These are phyloP conservation scores for Habrosyne pyritoides DNA, from an alignment of 2,888 invertebrate species.

Conservation along the genomic window DNA sequence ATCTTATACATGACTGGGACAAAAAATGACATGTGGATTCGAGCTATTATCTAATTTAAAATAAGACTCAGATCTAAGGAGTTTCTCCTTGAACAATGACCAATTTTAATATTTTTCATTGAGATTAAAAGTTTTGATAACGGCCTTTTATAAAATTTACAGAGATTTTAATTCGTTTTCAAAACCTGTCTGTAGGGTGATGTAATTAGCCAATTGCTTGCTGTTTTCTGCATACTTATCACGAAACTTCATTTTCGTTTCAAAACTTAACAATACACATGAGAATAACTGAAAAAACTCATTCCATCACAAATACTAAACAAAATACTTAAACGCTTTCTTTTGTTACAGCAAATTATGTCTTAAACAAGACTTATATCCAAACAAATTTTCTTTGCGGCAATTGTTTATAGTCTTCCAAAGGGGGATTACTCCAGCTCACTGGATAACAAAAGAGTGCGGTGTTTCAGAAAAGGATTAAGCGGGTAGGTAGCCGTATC, in stretches of 20 bases:
- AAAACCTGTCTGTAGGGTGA: too few species aligned
- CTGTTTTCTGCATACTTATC: too few species aligned
- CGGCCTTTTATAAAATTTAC: constrained; percentile 40
- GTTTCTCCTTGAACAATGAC: constrained; percentile 78
- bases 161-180: too few species aligned
- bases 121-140: constrained; percentile 79
- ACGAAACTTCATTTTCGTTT: too few species aligned
- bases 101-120: constrained; percentile 80
- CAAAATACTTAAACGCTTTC: constrained; percentile 49
- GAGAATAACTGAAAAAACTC: not conserved
- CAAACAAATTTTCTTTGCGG: constrained; percentile 64
- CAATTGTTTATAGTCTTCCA: constrained; percentile 73
- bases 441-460: constrained; percentile 76
- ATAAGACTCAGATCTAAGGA: constrained; percentile 63
- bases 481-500: constrained; percentile 75
- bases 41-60: constrained; percentile 70
- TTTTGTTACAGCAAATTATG: constrained; percentile 59
- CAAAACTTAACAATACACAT: not conserved
- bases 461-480: constrained; percentile 77
- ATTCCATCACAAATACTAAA: constrained; percentile 26
- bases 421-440: constrained; percentile 65
- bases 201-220: too few species aligned
- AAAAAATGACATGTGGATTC: constrained; percentile 71
- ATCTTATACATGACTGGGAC: constrained; percentile 66
- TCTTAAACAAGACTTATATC: constrained; percentile 53